Evolutionary conservation across 2,888 invertebrate genomes (phyloP), one percentile per base, ranked within the genome.

Genomic region (Eupeodes luniger): DNA sequence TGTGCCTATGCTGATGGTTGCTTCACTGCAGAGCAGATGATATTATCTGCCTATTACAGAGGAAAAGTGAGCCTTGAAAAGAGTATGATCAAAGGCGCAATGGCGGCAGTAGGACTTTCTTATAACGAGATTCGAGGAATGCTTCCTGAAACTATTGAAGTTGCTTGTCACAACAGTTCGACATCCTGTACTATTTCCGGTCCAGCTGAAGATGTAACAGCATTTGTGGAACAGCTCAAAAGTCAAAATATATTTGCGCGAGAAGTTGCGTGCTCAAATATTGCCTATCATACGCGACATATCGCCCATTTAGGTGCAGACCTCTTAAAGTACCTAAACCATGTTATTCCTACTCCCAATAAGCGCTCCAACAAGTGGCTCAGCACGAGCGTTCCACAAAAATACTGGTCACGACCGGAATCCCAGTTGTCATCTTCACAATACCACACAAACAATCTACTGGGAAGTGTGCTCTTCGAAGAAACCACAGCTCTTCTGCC

Each of bases 1-100:
- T 98, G 98, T 93, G 98, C 98, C 0, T 99, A 99, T 94, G 98
- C 98, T 7, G 99, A 99, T 92, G 98, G 97, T 0, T 96, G 97
- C 91, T 95, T 98, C 91, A 97, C 97, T 0, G 95, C 96, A 0
- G 97, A 98, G 91, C 96, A 98, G 94, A 97, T 97, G 94, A 96
- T 98, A 83, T 93, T 97, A n/a, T 95, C 96, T 0, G 96, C 98
- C 0, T 98, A 98, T 93, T 96, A 96, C 92, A 94, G 98, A 91
- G 98, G 97, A 0, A 94, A 95, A 89, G 96, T 96, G 0, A 96
- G 96, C n/a, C 92, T 96, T 10, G 96, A 97, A 90, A 95, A 96
- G 0, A 94, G 95, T 3, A 94, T 96, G 90, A 95, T 96, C 88
- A 94, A 94, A 83, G 97, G 97, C 67, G 96, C 96, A 69, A 98